Conservation (phyloP, 1,140 invertebrate genomes). For the Campodea augens region DNA sequence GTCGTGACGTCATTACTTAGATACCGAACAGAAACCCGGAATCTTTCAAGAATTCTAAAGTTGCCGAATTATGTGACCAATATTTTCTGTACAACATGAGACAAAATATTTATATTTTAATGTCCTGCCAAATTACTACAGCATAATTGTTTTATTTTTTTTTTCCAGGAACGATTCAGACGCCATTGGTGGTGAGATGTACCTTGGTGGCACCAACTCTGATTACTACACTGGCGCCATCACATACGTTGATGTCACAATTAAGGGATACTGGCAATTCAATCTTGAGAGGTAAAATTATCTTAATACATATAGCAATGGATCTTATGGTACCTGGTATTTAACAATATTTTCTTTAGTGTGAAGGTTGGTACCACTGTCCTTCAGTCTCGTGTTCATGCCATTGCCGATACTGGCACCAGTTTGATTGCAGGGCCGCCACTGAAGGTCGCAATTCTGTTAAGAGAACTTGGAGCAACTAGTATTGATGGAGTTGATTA, state of each 20-base stretch:
- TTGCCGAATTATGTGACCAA: too few relatives aligned
- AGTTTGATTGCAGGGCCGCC: constrained; percentile 14
- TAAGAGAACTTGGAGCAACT: constrained; percentile 9
- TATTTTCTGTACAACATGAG: too few relatives aligned
- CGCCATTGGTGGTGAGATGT: constrained; percentile 32
- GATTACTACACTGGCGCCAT: constrained; percentile 35
- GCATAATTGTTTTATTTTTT: too few relatives aligned
- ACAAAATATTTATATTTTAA: too few relatives aligned
- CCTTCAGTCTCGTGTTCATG: constrained; percentile 12
- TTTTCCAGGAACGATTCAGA: constrained; percentile 26
- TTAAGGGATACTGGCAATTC: constrained; percentile 44
- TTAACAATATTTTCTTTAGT: neutral
- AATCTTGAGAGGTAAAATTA: too few relatives aligned
- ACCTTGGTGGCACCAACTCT: constrained; percentile 35
- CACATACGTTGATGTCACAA: constrained; percentile 34
- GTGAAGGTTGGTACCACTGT: constrained; percentile 1
- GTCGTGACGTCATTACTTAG: too few relatives aligned
- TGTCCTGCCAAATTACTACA: too few relatives aligned
- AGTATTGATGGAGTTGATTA: too few relatives aligned
- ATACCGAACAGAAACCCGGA: too few relatives aligned
- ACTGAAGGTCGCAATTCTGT: constrained; percentile 10
- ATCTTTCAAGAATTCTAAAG: too few relatives aligned
- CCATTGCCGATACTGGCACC: constrained; percentile 16
- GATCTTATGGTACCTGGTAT: too few relatives aligned
- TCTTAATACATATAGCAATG: too few relatives aligned